These are phyloP conservation scores for Odontophorus gujanensis DNA, from an alignment of 2,113 vertebrate species.

Conservation along the genomic window DNA sequence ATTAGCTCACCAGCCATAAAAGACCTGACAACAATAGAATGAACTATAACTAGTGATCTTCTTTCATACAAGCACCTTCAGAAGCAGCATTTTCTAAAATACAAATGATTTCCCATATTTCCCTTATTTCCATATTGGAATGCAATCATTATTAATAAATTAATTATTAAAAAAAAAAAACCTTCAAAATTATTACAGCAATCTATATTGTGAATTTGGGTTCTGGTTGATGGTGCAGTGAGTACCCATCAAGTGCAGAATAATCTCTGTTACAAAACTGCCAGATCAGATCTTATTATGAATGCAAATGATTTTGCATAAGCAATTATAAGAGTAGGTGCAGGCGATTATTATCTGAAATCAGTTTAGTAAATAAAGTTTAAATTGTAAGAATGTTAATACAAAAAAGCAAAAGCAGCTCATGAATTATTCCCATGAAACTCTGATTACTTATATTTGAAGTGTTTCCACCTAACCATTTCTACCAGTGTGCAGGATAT, in stretches of 20 bases:
- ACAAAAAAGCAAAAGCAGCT: background rate
- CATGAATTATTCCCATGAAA: background rate
- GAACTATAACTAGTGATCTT: background rate
- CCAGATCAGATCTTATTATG: background rate
- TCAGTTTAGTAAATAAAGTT: background rate
- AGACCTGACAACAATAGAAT: background rate
- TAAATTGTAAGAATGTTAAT: background rate
- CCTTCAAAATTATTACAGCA: background rate
- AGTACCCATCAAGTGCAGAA: background rate
- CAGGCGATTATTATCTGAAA: background rate
- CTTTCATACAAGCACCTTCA: background rate
- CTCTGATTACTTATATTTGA: background rate
- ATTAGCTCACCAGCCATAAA: background rate
- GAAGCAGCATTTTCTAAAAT: constrained; percentile 27
- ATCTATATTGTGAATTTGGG: background rate
- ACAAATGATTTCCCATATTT: background rate
- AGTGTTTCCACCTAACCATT: background rate
- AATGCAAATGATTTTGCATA: background rate
- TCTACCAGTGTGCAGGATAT: background rate
- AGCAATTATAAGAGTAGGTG: background rate
- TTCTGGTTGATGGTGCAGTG: background rate
- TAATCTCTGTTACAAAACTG: background rate
- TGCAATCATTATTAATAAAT: constrained; percentile 28
- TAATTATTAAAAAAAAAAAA: constrained; percentile 20
- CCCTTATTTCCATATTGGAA: background rate